A percentile compares a stretch with the other conserved stretches of the same genome.
Evolutionary conservation across 2,797 vertebrate genomes (phyloP).

Genomic region (Antennarius maculatus): DNA sequence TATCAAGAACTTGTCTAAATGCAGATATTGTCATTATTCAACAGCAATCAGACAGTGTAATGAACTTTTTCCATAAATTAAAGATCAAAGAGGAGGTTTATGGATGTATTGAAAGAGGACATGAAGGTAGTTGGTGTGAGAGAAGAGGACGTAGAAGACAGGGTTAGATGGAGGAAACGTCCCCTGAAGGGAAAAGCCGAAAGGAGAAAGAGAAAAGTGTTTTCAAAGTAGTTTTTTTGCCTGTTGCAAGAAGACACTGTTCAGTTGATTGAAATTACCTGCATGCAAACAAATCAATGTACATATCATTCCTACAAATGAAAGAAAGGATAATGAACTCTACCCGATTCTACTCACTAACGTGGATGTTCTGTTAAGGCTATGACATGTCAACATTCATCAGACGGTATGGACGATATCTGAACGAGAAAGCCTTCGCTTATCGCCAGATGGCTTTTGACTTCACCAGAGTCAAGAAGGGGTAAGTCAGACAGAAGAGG

Average conservation of each 20-base stretch:
- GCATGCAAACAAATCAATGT: neutral
- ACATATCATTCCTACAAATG: neutral
- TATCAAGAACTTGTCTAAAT: no score
- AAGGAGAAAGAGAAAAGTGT: no score
- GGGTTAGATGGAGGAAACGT: no score
- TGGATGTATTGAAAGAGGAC: no score
- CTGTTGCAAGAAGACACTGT: no score
- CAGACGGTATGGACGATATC: conserved; percentile 96
- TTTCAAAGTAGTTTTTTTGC: no score
- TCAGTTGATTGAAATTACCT: no score
- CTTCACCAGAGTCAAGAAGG: conserved; percentile 98
- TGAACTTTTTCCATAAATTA: no score
- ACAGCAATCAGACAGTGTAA: neutral
- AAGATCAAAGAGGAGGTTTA: no score
- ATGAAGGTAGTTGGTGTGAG: no score
- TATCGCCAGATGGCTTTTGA: conserved; percentile 99
- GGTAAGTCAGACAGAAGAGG: conserved; percentile 78
- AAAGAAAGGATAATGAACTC: neutral
- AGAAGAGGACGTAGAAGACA: no score
- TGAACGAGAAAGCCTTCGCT: conserved; percentile 99
- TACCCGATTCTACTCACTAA: neutral
- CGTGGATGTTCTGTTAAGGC: conserved; percentile 76
- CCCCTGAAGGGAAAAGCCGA: no score
- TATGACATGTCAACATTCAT: conserved; percentile 99
- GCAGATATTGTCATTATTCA: neutral